Conservation (phyloP, 23 tunicate species). For the Aplidium turbinatum region DNA sequence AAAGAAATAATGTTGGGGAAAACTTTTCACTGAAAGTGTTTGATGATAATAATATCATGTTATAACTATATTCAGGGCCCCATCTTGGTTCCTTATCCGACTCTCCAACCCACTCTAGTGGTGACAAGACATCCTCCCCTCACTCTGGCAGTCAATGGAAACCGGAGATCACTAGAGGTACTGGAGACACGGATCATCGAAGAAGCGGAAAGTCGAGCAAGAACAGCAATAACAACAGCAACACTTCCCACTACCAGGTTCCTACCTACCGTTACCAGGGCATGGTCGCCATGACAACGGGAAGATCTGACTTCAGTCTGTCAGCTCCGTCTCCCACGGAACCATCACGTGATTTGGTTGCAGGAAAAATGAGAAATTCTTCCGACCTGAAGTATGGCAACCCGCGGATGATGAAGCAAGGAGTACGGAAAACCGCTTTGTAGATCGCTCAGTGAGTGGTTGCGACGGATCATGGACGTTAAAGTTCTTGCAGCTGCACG, state of each 20-base stretch:
- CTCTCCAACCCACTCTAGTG: constrained; percentile 6
- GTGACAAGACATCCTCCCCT: constrained; percentile 26
- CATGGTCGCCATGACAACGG: constrained; percentile 1
- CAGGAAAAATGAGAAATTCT: constrained; percentile 1
- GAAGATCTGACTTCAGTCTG: constrained; percentile 8
- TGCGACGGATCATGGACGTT: too few species aligned
- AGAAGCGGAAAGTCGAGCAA: neutral
- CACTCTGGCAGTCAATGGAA: constrained; percentile 53
- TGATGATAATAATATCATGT: neutral
- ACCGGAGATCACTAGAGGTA: neutral
- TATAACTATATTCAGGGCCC: neutral
- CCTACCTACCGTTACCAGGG: constrained; percentile 50
- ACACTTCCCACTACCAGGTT: constrained; percentile 50
- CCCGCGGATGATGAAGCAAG: constrained; percentile 25
- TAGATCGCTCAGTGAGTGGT: too few species aligned
- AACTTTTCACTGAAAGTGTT: too few species aligned
- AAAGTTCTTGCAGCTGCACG: too few species aligned
- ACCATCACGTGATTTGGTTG: neutral
- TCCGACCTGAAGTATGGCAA: neutral
- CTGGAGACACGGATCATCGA: neutral
- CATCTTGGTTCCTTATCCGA: constrained; percentile 13
- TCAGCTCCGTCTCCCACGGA: too few species aligned
- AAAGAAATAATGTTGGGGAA: too few species aligned
- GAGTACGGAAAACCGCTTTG: constrained; percentile 54
- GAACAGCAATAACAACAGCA: constrained; percentile 35